Percentiles rank a stretch among this genome's conserved stretches.
These are phyloP conservation scores for Thyatira batis DNA, from an alignment of 2,888 invertebrate genomes.

Conservation along the genomic window DNA sequence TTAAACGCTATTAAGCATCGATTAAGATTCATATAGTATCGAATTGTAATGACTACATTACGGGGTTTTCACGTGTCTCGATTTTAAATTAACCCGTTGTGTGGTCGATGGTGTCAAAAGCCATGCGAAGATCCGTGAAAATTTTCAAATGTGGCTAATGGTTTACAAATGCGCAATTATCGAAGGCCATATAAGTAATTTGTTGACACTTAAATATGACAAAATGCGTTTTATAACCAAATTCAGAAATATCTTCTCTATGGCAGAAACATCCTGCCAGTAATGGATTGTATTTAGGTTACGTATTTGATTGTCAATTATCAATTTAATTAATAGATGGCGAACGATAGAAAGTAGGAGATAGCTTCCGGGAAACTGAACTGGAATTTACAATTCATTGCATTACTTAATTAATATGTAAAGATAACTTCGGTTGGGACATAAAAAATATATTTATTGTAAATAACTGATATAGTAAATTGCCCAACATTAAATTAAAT, in stretches of 20 bases:
- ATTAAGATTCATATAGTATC: conserved; percentile 3
- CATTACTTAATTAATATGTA: not conserved
- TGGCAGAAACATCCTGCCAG: not conserved
- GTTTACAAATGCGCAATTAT: not conserved
- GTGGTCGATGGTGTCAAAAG: not conserved
- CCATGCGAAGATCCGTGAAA: not conserved
- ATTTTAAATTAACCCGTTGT: not conserved
- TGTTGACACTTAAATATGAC: not conserved
- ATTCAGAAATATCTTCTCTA: not conserved
- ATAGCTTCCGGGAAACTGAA: not conserved
- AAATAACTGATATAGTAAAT: not conserved
- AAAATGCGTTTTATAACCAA: not conserved
- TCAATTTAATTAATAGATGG: not conserved
- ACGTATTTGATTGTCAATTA: not conserved
- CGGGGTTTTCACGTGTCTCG: not conserved
- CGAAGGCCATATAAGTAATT: not conserved
- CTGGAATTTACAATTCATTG: not conserved
- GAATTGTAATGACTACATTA: conserved; percentile 3
- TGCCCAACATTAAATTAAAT: not conserved
- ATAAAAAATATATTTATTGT: not conserved
- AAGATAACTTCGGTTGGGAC: not conserved
- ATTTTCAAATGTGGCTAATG: not conserved
- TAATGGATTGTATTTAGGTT: not conserved
- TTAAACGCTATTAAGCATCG: conserved; percentile 1
- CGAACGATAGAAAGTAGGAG: not conserved